phyloP scores from a whole-genome alignment of 2,113 vertebrate species.

The Strix aluco region DNA sequence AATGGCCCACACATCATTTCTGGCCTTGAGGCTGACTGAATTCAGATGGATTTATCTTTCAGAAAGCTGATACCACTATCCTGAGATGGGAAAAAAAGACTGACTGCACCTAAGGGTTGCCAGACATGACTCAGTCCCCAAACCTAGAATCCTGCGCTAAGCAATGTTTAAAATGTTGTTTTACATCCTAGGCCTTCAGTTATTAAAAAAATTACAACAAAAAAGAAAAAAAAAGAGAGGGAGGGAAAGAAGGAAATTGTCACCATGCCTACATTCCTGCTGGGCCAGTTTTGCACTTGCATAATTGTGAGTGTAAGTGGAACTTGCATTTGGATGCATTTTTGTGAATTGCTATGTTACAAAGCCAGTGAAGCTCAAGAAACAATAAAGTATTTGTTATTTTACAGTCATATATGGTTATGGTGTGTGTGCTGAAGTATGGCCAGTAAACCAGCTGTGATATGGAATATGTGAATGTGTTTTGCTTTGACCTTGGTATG shows the following conservation, averaged over 20 bases:
- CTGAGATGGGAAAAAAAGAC: not conserved
- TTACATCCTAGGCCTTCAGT: not conserved
- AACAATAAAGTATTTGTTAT: not conserved
- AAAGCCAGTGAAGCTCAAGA: not conserved
- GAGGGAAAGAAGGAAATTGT: not conserved
- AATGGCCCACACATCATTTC: not conserved
- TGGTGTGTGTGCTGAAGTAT: not conserved
- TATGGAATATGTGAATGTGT: constrained; percentile 55
- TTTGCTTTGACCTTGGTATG: constrained; percentile 20
- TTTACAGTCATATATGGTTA: not conserved
- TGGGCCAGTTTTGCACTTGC: not conserved
- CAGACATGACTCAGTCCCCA: not conserved
- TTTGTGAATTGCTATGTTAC: not conserved
- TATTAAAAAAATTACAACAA: not conserved
- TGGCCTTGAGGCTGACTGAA: not conserved
- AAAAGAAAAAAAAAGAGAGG: not conserved
- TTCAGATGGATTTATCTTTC: not conserved
- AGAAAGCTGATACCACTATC: not conserved
- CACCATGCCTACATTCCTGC: not conserved
- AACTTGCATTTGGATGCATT: not conserved
- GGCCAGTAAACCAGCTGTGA: not conserved
- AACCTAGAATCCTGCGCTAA: not conserved
- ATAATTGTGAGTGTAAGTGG: not conserved
- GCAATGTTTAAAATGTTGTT: not conserved
- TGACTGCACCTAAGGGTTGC: not conserved